Evolutionary conservation across 2,888 invertebrate species (phyloP).

Genomic region (Oscheius sp.): DNA sequence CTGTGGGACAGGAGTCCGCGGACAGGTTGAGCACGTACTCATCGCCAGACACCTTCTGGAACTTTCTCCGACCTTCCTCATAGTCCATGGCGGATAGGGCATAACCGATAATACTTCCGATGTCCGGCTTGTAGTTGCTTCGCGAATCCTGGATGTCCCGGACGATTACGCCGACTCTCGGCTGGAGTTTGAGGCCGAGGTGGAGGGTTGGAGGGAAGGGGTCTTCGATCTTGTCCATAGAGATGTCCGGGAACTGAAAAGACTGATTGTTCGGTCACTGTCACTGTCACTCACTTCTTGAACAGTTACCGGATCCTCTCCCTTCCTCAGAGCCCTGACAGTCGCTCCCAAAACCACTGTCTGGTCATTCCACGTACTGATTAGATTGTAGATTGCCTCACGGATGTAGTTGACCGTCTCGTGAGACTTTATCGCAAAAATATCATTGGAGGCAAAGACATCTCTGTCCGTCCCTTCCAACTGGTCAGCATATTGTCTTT

Average conservation of each 20-base stretch:
- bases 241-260: constrained; percentile 14
- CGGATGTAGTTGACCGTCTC: constrained; percentile 58
- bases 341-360: constrained; percentile 40
- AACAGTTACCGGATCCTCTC: constrained; percentile 15
- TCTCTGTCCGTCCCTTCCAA: constrained; percentile 13
- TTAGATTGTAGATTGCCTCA: constrained; percentile 56
- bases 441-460: constrained; percentile 42
- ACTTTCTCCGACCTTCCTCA: constrained; percentile 73
- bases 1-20: constrained; percentile 68
- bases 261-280: background rate
- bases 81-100: constrained; percentile 83
- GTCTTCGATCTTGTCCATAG: constrained; percentile 51
- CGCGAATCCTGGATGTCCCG: constrained; percentile 60
- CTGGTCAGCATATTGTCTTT: constrained; percentile 23
- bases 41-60: constrained; percentile 34
- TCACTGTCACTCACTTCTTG: constrained; percentile 19
- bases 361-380: constrained; percentile 64
- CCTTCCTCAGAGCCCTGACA: constrained; percentile 42
- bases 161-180: constrained; percentile 61
- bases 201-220: constrained; percentile 64
- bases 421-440: constrained; percentile 40
- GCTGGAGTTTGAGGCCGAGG: constrained; percentile 52
- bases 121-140: constrained; percentile 66
- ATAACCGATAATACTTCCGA: constrained; percentile 82
- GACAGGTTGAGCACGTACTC: constrained; percentile 39